Percentiles rank a stretch among this genome's conserved stretches.
phyloP scores from a whole-genome alignment of 1,140 invertebrate genomes.

The Lepidotrigona ventralis region DNA sequence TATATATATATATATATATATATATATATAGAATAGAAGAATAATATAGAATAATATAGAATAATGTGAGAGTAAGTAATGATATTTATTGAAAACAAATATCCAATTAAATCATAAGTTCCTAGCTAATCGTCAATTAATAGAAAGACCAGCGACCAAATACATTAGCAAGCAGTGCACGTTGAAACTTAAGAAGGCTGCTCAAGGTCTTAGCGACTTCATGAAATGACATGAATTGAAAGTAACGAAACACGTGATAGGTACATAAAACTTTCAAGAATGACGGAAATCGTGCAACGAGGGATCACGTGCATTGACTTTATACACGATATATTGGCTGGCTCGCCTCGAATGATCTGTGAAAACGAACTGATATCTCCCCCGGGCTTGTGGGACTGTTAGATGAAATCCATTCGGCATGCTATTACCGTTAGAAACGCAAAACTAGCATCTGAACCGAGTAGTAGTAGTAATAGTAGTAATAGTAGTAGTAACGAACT shows the following conservation, averaged over 20 bases:
- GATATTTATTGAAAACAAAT: too few species aligned
- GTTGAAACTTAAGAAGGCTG: neutral
- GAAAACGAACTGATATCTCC: neutral
- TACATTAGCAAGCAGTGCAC: neutral
- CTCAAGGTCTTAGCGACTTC: neutral
- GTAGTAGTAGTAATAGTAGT: neutral
- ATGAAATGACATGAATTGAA: slow-evolving; percentile 10
- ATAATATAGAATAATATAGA: too few species aligned
- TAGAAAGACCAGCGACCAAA: neutral
- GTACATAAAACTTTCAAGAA: slow-evolving; percentile 14
- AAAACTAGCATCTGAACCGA: neutral
- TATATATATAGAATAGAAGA: too few species aligned
- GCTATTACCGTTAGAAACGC: neutral
- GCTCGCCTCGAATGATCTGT: slow-evolving; percentile 12
- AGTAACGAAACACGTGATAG: neutral
- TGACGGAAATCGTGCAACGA: neutral
- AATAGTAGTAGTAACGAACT: neutral
- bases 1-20: too few species aligned
- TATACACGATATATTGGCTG: neutral
- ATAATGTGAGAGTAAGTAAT: too few species aligned
- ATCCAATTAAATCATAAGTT: too few species aligned
- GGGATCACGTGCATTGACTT: slow-evolving; percentile 20
- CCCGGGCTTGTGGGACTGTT: neutral
- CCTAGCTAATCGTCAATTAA: too few species aligned
- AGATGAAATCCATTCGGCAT: neutral